Evolutionary conservation across 2,797 vertebrate genomes (phyloP).

Genomic region (Tragopan temminckii): DNA sequence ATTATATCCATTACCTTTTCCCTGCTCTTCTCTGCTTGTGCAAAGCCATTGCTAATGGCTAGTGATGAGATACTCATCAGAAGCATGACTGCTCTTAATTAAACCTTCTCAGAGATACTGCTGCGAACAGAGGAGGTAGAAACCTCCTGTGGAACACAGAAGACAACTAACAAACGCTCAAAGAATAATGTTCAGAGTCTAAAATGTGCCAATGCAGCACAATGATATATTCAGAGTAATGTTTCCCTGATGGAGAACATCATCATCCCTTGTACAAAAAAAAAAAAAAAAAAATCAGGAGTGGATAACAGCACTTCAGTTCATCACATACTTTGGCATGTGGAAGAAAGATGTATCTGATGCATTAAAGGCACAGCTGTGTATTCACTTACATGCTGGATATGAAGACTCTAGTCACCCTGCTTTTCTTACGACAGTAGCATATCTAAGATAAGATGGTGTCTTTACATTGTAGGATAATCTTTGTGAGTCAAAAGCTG

Average conservation of each 20-base stretch:
- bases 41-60: slow-evolving; percentile 42
- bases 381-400: neutral
- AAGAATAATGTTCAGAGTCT: slow-evolving; percentile 15
- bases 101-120: slow-evolving; percentile 55
- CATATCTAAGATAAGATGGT: slow-evolving; percentile 25
- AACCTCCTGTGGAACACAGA: slow-evolving; percentile 45
- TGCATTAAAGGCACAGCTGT: neutral
- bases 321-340: neutral
- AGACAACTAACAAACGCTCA: neutral
- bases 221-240: neutral
- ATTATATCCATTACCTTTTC: slow-evolving; percentile 23
- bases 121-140: slow-evolving; percentile 47
- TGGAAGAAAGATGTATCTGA: neutral
- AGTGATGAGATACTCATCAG: slow-evolving; percentile 66
- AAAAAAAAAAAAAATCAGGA: neutral
- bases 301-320: neutral
- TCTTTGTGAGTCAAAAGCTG: slow-evolving; percentile 24
- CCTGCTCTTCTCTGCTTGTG: slow-evolving; percentile 15
- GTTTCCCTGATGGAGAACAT: neutral
- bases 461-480: slow-evolving; percentile 15
- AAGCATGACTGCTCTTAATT: slow-evolving; percentile 67
- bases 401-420: slow-evolving; percentile 2
- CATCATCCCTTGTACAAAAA: neutral
- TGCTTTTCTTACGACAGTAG: slow-evolving; percentile 4
- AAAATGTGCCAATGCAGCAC: neutral